Percentiles rank a stretch among this genome's conserved stretches.
Conservation (phyloP, 1,140 invertebrate genomes). For the Leptestheria dahalacensis region DNA sequence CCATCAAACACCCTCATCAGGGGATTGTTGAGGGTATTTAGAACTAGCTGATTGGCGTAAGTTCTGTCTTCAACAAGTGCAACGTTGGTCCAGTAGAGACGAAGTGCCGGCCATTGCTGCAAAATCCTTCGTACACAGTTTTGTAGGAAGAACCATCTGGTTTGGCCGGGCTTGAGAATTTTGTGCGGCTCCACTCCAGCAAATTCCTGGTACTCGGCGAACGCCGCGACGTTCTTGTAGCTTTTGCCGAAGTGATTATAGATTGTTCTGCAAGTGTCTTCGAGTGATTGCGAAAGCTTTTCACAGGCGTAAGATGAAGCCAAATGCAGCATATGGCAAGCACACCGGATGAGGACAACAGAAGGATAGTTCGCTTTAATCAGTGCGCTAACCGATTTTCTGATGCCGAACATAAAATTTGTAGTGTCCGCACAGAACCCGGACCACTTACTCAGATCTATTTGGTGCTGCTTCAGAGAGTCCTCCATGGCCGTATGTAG, state of each 20-base stretch:
- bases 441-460: neutral
- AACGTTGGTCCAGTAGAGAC: constrained; percentile 24
- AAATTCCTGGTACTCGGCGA: constrained; percentile 26
- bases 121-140: constrained; percentile 25
- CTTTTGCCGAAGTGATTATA: constrained; percentile 27
- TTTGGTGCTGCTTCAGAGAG: neutral
- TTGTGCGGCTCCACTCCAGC: constrained; percentile 23
- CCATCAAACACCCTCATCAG: constrained; percentile 22
- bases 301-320: constrained; percentile 23
- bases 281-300: constrained; percentile 22
- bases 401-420: neutral
- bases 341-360: constrained; percentile 25
- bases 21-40: constrained; percentile 24
- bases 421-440: neutral
- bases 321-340: constrained; percentile 26
- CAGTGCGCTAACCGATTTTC: neutral
- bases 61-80: constrained; percentile 24
- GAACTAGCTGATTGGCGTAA: constrained; percentile 25
- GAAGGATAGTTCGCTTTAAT: constrained; percentile 8
- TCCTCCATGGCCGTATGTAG: neutral
- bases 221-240: constrained; percentile 20
- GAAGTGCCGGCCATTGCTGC: constrained; percentile 25
- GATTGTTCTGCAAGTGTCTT: constrained; percentile 23
- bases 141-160: constrained; percentile 28
- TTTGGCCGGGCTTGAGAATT: constrained; percentile 26